Conservation (phyloP, 2,113 vertebrate species). For the Casuarius casuarius region DNA sequence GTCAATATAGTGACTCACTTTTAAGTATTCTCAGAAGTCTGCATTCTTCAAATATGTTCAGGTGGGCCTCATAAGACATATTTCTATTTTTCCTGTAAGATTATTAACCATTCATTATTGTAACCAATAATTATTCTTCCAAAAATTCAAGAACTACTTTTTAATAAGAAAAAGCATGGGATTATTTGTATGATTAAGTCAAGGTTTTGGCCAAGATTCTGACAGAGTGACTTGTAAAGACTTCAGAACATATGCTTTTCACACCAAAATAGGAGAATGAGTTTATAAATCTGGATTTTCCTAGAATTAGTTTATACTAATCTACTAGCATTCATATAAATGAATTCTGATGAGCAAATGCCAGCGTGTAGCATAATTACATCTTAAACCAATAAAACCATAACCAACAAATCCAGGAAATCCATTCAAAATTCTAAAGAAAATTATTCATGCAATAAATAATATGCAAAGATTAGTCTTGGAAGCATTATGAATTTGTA, state of each 20-base stretch:
- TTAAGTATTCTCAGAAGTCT: neutral
- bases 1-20: neutral
- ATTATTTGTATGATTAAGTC: neutral
- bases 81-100: neutral
- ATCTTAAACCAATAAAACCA: conserved; percentile 38
- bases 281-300: neutral
- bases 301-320: conserved; percentile 1
- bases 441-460: conserved; percentile 36
- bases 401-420: conserved; percentile 25
- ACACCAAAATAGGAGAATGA: neutral
- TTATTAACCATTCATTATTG: conserved; percentile 10
- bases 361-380: conserved; percentile 1
- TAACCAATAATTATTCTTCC: neutral
- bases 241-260: neutral
- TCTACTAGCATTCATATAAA: conserved; percentile 1
- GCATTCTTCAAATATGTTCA: neutral
- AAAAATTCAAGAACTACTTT: neutral
- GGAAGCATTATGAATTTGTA: neutral
- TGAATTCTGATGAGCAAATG: conserved; percentile 9
- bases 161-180: neutral
- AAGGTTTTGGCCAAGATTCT: neutral
- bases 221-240: neutral
- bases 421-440: neutral
- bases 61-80: neutral
- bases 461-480: neutral